Conservation (phyloP, 2,113 vertebrate species). For the Catagonus wagneri region DNA sequence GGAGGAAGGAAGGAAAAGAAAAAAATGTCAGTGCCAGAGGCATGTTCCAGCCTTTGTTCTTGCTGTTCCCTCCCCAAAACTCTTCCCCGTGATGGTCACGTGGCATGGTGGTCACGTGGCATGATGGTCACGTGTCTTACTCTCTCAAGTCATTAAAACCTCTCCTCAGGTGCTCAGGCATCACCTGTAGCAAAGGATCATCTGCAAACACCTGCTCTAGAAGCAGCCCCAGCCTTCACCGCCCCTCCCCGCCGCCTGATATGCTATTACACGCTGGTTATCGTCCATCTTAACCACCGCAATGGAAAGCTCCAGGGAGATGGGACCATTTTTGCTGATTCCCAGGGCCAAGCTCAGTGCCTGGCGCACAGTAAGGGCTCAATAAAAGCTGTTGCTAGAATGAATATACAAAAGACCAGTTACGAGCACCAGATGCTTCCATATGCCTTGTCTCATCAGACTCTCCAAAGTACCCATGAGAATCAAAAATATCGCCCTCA, state of each 20-base stretch:
- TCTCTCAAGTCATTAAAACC: neutral
- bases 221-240: neutral
- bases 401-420: neutral
- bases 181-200: neutral
- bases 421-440: neutral
- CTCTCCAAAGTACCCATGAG: neutral
- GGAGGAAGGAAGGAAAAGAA: neutral
- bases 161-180: neutral
- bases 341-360: neutral
- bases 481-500: neutral
- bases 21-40: neutral
- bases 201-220: neutral
- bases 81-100: rapidly evolving
- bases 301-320: rapidly evolving
- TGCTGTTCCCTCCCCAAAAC: rapidly evolving
- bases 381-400: neutral
- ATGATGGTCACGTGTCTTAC: neutral
- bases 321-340: rapidly evolving
- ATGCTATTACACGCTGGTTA: rapidly evolving
- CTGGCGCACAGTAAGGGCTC: neutral
- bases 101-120: neutral
- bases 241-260: neutral
- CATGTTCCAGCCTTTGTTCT: neutral
- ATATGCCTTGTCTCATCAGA: neutral
- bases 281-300: rapidly evolving